Percentiles rank a stretch among this genome's conserved stretches.
Conservation (phyloP, 1,140 invertebrate genomes). For the Onthophagus taurus region DNA sequence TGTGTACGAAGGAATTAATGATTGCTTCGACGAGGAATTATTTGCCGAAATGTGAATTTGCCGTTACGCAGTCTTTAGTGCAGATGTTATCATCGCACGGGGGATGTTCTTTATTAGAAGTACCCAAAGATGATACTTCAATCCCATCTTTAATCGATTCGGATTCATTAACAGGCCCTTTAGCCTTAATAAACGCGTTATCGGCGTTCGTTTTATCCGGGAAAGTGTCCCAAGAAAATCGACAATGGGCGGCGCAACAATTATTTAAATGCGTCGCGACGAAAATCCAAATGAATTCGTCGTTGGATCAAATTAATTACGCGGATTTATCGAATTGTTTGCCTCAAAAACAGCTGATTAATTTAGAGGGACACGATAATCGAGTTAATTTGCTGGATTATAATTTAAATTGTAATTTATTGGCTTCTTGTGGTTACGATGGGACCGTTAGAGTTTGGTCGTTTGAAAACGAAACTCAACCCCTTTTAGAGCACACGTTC, state of each 20-base stretch:
- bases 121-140: slow-evolving; percentile 32
- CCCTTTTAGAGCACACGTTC: slow-evolving; percentile 45
- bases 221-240: slow-evolving; percentile 38
- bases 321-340: slow-evolving; percentile 42
- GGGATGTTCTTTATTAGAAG: slow-evolving; percentile 37
- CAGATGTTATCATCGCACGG: slow-evolving; percentile 43
- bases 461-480: slow-evolving; percentile 35
- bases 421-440: slow-evolving; percentile 53
- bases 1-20: slow-evolving; percentile 54
- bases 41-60: slow-evolving; percentile 37
- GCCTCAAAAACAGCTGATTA: slow-evolving; percentile 34
- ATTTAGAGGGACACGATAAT: slow-evolving; percentile 45
- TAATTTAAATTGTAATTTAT: slow-evolving; percentile 36
- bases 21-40: slow-evolving; percentile 27
- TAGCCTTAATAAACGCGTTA: slow-evolving; percentile 53
- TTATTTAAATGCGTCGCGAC: slow-evolving; percentile 38
- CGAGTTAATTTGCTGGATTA: slow-evolving; percentile 36
- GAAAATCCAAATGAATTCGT: slow-evolving; percentile 28
- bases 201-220: slow-evolving; percentile 51
- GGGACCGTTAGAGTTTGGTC: slow-evolving; percentile 57
- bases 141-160: slow-evolving; percentile 17
- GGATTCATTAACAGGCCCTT: slow-evolving; percentile 30
- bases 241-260: slow-evolving; percentile 54
- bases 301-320: slow-evolving; percentile 35
- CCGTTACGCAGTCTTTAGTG: slow-evolving; percentile 53